Percentiles rank a stretch among this genome's conserved stretches.
Conservation (phyloP, 2,113 vertebrate species). For the Ptychochromis oligacanthus region DNA sequence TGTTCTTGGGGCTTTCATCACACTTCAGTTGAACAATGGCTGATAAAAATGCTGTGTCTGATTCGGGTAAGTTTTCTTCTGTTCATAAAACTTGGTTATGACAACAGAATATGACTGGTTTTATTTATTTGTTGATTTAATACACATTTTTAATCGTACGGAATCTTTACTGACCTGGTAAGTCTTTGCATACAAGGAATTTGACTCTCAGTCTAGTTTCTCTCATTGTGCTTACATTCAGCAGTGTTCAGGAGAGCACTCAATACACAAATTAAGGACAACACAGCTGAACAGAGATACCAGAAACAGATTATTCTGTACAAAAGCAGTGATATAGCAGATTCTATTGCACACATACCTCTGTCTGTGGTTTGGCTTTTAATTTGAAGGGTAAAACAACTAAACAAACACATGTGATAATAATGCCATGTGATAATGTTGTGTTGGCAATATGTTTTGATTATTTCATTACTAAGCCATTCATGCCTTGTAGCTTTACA, state of each 20-base stretch:
- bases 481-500: neutral
- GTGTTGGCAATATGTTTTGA: neutral
- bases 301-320: neutral
- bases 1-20: neutral
- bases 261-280: neutral
- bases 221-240: neutral
- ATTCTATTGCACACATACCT: neutral
- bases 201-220: fast-evolving
- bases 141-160: neutral
- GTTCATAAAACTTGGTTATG: neutral
- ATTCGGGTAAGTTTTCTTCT: neutral
- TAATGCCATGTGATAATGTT: neutral
- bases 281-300: neutral
- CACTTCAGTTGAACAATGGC: neutral
- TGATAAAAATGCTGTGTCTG: neutral
- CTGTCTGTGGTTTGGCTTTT: neutral
- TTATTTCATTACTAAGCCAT: neutral
- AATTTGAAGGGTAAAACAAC: fast-evolving
- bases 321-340: neutral
- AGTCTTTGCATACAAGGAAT: neutral
- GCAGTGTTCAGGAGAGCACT: neutral
- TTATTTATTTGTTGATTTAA: neutral
- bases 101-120: neutral
- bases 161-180: fast-evolving
- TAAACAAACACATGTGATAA: neutral